Base-by-base conservation (phyloP, 2,888 invertebrate genomes). In the Noctuana brunneofusca region DNA sequence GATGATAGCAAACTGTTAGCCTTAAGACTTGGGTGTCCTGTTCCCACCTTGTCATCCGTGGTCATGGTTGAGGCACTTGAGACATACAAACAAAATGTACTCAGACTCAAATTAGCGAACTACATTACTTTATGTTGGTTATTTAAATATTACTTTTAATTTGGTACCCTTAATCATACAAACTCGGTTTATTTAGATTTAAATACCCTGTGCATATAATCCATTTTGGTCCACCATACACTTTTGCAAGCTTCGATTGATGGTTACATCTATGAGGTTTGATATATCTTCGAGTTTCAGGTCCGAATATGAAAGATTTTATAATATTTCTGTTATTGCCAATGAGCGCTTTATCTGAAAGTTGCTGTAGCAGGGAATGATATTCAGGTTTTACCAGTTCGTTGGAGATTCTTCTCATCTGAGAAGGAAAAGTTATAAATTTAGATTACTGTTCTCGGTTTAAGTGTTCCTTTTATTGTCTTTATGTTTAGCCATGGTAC, bases 231-330 rank as follows among this genome's bases (percentile, higher is more conserved):
- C 89, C 89, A 11, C 82, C 83, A 65, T 86, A 84, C 54, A 89
- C 54, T 74, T 70, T 81, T 1, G 89, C 75, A 6, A 89, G 69
- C 67, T 78, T 80, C 5, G 90, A 87, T 69, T 87, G 89, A 65
- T 89, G 82, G 66, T 90, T 91, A 65, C 90, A 91, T 72, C 90
- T 75, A 64, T 91, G 89, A 22, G 90, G 87, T 73, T 89, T 90
- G 12, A 90, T 88, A 65, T 87, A 91, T 75, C 90, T 80, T 69
- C 90, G 76, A 32, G 89, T 84, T 68, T 84, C 79, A 0, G 83
- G 79, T 9, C 88, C 86, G 20, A 76, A 77, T 9, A 90, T 68
- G 38, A 89, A 72, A 63, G 83, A 86, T 65, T 85, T 87, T 59
- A 82, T 70, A 46, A 88, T 63, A 56, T 68, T 79, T 65, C 77